These are phyloP conservation scores for Helarctos malayanus DNA, from an alignment of 2,797 vertebrate species.

Conservation along the genomic window DNA sequence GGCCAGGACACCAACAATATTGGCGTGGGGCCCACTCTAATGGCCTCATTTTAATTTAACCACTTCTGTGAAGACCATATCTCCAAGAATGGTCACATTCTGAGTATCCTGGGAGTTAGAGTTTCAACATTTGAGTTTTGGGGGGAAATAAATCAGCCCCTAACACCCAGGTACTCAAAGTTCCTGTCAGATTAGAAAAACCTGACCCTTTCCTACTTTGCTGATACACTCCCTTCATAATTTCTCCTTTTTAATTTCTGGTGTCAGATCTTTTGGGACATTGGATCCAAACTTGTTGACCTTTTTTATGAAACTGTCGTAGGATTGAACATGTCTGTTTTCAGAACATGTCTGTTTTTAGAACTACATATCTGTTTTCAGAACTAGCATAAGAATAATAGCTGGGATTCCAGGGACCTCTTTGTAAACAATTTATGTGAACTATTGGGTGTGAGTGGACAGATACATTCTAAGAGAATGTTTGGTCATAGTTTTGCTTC, in stretches of 20 bases:
- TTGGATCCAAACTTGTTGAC: background rate
- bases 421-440: background rate
- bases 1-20: background rate
- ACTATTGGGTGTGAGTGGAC: background rate
- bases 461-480: background rate
- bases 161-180: background rate
- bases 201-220: background rate
- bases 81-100: background rate
- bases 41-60: background rate
- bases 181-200: background rate
- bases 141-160: background rate
- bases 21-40: background rate
- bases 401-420: background rate
- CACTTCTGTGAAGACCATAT: rapidly evolving
- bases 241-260: background rate
- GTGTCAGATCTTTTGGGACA: background rate
- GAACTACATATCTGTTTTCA: background rate
- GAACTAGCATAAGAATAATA: background rate
- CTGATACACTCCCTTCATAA: background rate
- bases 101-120: background rate
- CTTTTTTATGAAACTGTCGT: background rate
- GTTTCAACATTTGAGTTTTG: background rate
- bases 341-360: background rate
- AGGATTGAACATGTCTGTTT: background rate
- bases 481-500: background rate